phyloP scores from a whole-genome alignment of 2,888 invertebrate species.

The Kuschelorhynchus macadamiae region DNA sequence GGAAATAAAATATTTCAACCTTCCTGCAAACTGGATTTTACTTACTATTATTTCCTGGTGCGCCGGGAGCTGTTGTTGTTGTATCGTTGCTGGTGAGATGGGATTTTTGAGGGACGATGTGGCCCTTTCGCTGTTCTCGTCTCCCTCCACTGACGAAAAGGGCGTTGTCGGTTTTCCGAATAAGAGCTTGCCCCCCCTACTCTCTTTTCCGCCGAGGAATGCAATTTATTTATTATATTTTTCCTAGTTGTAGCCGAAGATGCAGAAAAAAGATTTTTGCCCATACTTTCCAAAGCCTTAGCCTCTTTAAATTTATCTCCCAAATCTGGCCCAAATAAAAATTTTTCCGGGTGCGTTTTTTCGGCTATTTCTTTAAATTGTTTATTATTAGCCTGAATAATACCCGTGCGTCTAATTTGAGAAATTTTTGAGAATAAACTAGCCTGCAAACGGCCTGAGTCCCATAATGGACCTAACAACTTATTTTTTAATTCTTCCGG shows the following conservation, averaged over 20 bases:
- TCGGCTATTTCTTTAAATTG: slow-evolving; percentile 3
- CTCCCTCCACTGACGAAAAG: too few relatives aligned
- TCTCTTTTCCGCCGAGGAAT: not conserved
- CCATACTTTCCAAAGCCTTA: not conserved
- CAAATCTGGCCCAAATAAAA: not conserved
- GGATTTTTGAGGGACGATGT: too few relatives aligned
- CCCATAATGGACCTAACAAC: slow-evolving; percentile 1
- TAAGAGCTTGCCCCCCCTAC: too few relatives aligned
- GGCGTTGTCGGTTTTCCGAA: not conserved
- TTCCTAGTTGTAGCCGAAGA: not conserved
- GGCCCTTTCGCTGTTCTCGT: too few relatives aligned
- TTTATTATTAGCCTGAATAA: slow-evolving; percentile 7
- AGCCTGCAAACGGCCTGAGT: slow-evolving; percentile 2
- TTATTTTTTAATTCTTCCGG: not conserved
- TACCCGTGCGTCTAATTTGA: slow-evolving; percentile 2
- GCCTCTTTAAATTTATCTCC: slow-evolving; percentile 1
- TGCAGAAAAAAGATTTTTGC: not conserved
- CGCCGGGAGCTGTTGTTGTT: not conserved
- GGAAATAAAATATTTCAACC: not conserved
- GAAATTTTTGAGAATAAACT: slow-evolving; percentile 1
- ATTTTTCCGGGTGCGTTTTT: not conserved
- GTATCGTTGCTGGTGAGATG: not conserved
- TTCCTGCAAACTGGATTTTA: not conserved
- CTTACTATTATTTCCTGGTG: too few relatives aligned
- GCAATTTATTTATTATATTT: not conserved